These are phyloP conservation scores for Anguilla japonica DNA, from an alignment of 2,113 vertebrate species.

Conservation along the genomic window DNA sequence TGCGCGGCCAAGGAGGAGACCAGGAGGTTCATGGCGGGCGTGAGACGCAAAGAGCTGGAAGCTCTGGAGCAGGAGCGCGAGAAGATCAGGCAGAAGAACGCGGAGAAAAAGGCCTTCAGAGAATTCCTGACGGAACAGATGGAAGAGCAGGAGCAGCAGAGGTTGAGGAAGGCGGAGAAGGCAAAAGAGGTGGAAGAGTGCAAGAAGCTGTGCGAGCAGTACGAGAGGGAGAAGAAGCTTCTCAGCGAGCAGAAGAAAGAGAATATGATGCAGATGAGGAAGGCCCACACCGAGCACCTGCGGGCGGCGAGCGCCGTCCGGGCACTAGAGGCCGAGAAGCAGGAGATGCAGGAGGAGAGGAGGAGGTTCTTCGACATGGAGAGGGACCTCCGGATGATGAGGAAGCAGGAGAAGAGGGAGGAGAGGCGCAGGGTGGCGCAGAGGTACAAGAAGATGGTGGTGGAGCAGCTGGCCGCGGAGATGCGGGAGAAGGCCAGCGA, in stretches of 20 bases:
- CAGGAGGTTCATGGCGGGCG: conserved; percentile 50
- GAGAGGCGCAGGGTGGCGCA: conserved; percentile 65
- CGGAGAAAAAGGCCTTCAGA: conserved; percentile 54
- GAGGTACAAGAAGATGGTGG: conserved; percentile 57
- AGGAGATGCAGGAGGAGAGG: conserved; percentile 68
- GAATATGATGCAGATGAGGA: conserved; percentile 54
- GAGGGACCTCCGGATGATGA: conserved; percentile 62
- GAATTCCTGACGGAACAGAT: conserved; percentile 74
- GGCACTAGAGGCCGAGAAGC: conserved; percentile 67
- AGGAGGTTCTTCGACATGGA: conserved; percentile 65
- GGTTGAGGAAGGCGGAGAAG: conserved; percentile 47
- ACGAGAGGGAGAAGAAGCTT: conserved; percentile 63
- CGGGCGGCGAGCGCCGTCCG: conserved; percentile 64
- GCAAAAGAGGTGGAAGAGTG: conserved; percentile 65
- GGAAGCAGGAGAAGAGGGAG: conserved; percentile 66
- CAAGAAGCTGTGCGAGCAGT: conserved; percentile 43
- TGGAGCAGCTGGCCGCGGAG: conserved; percentile 51
- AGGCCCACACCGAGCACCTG: conserved; percentile 60
- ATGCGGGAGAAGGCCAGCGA: conserved; percentile 49
- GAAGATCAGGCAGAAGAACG: conserved; percentile 49
- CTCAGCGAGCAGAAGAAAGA: conserved; percentile 54
- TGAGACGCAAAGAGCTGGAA: conserved; percentile 53
- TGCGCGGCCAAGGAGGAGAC: conserved; percentile 47
- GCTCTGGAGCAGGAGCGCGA: conserved; percentile 61
- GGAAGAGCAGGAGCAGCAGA: conserved; percentile 63